A percentile compares a stretch with the other conserved stretches of the same genome.
Conservation (phyloP, 2,113 vertebrate species). For the Scortum barcoo region DNA sequence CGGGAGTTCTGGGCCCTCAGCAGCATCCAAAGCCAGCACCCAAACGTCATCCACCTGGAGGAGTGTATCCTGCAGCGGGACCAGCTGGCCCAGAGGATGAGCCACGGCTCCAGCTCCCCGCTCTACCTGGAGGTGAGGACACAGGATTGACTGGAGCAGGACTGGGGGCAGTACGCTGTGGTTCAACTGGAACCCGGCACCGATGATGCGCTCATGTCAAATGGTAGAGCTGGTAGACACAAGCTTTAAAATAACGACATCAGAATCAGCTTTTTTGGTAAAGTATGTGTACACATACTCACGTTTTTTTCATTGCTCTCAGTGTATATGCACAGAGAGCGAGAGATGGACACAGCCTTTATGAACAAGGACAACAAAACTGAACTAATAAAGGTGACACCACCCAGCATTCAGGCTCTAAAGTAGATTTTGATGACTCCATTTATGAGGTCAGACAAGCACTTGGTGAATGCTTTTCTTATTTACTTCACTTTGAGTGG, state of each 20-base stretch:
- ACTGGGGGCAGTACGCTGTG: background rate
- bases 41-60: slow-evolving; percentile 98
- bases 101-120: slow-evolving; percentile 93
- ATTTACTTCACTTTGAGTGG: background rate
- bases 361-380: too few species aligned
- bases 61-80: slow-evolving; percentile 97
- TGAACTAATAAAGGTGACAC: too few species aligned
- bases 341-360: too few species aligned
- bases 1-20: slow-evolving; percentile 99
- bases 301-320: too few species aligned
- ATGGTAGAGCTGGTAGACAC: background rate
- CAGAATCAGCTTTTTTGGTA: too few species aligned
- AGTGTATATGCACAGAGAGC: too few species aligned
- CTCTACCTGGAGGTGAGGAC: slow-evolving; percentile 93
- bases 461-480: background rate
- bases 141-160: too few species aligned
- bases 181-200: background rate
- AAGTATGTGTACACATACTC: too few species aligned
- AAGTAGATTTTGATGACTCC: background rate
- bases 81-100: slow-evolving; percentile 95
- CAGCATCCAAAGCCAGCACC: slow-evolving; percentile 98
- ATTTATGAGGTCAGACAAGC: background rate
- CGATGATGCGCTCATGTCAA: background rate
- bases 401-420: background rate
- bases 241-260: background rate